phyloP scores from a whole-genome alignment of 2,113 vertebrate genomes.

The Apeltes quadracus region DNA sequence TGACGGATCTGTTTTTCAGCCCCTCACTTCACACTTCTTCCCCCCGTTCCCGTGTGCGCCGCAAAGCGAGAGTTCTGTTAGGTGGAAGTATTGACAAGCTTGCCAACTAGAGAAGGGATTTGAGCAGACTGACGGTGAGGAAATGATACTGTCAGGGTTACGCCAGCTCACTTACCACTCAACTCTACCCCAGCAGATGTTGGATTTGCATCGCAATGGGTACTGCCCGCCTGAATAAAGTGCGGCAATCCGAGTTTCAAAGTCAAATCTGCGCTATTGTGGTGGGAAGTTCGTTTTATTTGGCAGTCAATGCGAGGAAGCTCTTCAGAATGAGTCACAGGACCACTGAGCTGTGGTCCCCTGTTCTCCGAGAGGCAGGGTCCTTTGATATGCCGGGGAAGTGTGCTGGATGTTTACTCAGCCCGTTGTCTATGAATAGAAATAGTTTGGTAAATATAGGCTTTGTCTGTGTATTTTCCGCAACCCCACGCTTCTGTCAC shows the following conservation, averaged over 20 bases:
- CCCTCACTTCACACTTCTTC: constrained; percentile 52
- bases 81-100: constrained; percentile 66
- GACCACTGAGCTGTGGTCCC: constrained; percentile 1
- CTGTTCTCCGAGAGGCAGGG: background rate
- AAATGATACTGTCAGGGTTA: constrained; percentile 66
- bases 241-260: constrained; percentile 40
- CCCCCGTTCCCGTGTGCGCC: constrained; percentile 31
- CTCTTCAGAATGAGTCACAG: constrained; percentile 33
- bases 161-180: constrained; percentile 47
- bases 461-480: constrained; percentile 28
- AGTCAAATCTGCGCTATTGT: constrained; percentile 21
- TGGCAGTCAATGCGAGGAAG: constrained; percentile 7
- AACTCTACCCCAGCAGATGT: constrained; percentile 25
- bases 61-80: constrained; percentile 52
- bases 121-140: constrained; percentile 58
- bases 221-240: constrained; percentile 13
- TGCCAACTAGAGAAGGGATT: constrained; percentile 60
- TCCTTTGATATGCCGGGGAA: constrained; percentile 19
- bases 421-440: constrained; percentile 31
- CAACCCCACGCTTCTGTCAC: background rate
- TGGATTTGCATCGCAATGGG: constrained; percentile 52
- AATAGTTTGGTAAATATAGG: constrained; percentile 33
- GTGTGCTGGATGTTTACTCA: constrained; percentile 27
- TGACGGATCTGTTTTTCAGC: constrained; percentile 59
- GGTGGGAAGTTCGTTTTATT: constrained; percentile 12